Conservation (phyloP, 2,888 invertebrate genomes). For the Hermaeophaga mercurialis region DNA sequence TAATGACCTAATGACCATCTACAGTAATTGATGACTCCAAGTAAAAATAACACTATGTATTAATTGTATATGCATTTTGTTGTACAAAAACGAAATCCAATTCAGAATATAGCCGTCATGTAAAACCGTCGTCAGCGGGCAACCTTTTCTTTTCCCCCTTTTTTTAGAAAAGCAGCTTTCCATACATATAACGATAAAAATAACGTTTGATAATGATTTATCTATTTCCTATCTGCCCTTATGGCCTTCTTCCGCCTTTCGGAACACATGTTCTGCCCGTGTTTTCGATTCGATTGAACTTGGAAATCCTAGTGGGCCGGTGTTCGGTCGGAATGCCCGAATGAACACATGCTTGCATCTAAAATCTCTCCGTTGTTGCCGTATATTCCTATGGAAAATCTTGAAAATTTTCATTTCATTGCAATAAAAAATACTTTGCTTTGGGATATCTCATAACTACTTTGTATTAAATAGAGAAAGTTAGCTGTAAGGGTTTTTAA, state of each 20-base stretch:
- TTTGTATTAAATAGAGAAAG: too few relatives aligned
- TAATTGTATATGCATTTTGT: too few relatives aligned
- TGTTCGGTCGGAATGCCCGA: slow-evolving; percentile 30
- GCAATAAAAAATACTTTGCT: too few relatives aligned
- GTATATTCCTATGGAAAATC: background rate
- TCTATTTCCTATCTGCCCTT: slow-evolving; percentile 36
- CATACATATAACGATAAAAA: slow-evolving; percentile 9
- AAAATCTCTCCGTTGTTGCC: slow-evolving; percentile 28
- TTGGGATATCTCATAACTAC: too few relatives aligned
- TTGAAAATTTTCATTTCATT: too few relatives aligned
- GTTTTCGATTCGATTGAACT: slow-evolving; percentile 36
- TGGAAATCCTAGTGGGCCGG: slow-evolving; percentile 30
- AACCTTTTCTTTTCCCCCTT: background rate
- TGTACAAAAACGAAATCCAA: slow-evolving; percentile 1
- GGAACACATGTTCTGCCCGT: slow-evolving; percentile 35
- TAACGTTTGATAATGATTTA: slow-evolving; percentile 31
- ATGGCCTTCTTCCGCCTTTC: slow-evolving; percentile 30
- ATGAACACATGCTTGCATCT: slow-evolving; percentile 33
- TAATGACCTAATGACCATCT: too few relatives aligned
- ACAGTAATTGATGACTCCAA: too few relatives aligned
- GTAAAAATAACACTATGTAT: too few relatives aligned
- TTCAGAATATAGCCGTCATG: background rate
- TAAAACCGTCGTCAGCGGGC: background rate
- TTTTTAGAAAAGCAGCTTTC: slow-evolving; percentile 8
- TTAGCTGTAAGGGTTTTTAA: too few relatives aligned